phyloP scores from a whole-genome alignment of 1,140 invertebrate genomes.

The Drosophila malerkotliana region DNA sequence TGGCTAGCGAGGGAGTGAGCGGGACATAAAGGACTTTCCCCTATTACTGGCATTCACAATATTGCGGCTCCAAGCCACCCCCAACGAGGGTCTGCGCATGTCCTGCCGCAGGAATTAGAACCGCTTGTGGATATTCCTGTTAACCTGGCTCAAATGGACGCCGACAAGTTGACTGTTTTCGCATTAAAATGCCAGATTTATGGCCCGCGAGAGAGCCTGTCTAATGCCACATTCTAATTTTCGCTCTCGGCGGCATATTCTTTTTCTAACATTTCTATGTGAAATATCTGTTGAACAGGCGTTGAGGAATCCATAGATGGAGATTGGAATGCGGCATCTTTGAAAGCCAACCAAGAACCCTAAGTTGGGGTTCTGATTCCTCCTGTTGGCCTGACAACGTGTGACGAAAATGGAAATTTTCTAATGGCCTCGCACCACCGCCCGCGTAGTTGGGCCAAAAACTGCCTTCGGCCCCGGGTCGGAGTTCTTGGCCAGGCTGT shows the following conservation, averaged over 20 bases:
- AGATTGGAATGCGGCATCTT: constrained; percentile 64
- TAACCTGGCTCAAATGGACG: constrained; percentile 71
- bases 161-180: constrained; percentile 83
- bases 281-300: constrained; percentile 80
- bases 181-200: constrained; percentile 83
- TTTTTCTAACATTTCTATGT: constrained; percentile 81
- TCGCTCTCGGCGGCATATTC: constrained; percentile 36
- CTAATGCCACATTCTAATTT: constrained; percentile 67
- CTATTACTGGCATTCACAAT: constrained; percentile 40
- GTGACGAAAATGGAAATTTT: constrained; percentile 84
- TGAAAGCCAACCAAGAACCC: constrained; percentile 1
- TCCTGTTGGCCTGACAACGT: constrained; percentile 75
- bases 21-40: constrained; percentile 12
- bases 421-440: constrained; percentile 54
- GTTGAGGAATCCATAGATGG: constrained; percentile 49
- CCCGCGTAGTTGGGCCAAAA: constrained; percentile 24
- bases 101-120: constrained; percentile 27
- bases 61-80: neutral
- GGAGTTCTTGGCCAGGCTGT: constrained; percentile 56
- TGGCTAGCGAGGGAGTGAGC: constrained; percentile 1
- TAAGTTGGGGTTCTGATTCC: constrained; percentile 7
- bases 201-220: constrained; percentile 46
- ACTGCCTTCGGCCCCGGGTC: constrained; percentile 18
- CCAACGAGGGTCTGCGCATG: constrained; percentile 56
- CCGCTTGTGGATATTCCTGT: constrained; percentile 22